Conservation (phyloP, 2,888 invertebrate genomes). For the Harpalus rubripes region DNA sequence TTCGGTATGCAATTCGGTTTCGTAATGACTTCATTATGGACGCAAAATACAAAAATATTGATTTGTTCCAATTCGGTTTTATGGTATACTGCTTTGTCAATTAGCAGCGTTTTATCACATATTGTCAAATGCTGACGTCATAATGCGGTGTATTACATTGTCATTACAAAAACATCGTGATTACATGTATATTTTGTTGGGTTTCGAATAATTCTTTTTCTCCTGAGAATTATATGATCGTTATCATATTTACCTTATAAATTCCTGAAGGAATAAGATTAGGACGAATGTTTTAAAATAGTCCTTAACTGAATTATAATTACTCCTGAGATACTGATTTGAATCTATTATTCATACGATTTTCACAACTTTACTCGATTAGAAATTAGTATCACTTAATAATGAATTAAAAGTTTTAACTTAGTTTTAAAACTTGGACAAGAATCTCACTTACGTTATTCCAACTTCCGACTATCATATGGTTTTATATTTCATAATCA, state of each 20-base stretch:
- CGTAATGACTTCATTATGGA: too few species aligned
- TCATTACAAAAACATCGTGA: too few species aligned
- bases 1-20: too few species aligned
- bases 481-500: too few species aligned
- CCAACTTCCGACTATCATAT: background rate
- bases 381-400: background rate
- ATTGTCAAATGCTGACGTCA: too few species aligned
- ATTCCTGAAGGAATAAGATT: conserved; percentile 7
- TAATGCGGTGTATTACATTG: too few species aligned
- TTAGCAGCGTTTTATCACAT: too few species aligned
- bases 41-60: too few species aligned
- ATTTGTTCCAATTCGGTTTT: too few species aligned
- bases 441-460: background rate
- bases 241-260: conserved; percentile 28
- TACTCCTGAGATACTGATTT: conserved; percentile 3
- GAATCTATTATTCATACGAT: background rate
- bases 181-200: too few species aligned
- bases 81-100: too few species aligned
- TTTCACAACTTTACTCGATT: background rate
- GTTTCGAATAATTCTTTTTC: conserved; percentile 7
- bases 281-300: background rate
- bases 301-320: conserved; percentile 25
- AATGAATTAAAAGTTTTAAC: background rate
- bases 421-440: background rate
- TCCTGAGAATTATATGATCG: background rate